These are phyloP conservation scores for Ornithorhynchus anatinus DNA, from an alignment of 2,113 vertebrate genomes.

Conservation along the genomic window DNA sequence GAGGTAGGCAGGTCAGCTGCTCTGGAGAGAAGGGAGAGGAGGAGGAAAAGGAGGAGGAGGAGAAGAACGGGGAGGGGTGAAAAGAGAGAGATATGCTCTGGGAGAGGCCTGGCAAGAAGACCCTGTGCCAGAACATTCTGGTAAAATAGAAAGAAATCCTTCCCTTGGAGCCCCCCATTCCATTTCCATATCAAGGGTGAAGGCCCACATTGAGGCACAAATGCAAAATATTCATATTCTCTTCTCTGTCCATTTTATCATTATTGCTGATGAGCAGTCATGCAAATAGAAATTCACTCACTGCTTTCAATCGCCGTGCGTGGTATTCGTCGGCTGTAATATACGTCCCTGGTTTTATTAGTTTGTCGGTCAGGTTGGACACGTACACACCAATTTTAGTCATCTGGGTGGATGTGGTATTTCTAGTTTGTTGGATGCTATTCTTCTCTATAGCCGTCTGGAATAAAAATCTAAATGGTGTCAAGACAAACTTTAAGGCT, in stretches of 20 bases:
- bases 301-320: constrained; percentile 75
- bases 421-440: constrained; percentile 77
- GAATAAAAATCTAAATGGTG: constrained; percentile 21
- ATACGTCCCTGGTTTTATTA: constrained; percentile 79
- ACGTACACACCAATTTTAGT: constrained; percentile 85
- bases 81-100: not conserved
- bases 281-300: constrained; percentile 66
- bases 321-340: constrained; percentile 80
- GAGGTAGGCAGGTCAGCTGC: too few species aligned
- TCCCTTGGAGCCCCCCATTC: too few species aligned
- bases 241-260: too few species aligned
- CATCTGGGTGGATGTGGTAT: constrained; percentile 87
- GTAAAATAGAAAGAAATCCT: too few species aligned
- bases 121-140: too few species aligned
- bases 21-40: not conserved
- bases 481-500: not conserved
- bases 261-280: too few species aligned
- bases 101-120: too few species aligned
- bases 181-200: too few species aligned
- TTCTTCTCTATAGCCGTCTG: constrained; percentile 79
- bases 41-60: not conserved
- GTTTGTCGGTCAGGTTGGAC: constrained; percentile 80
- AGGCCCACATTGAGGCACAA: too few species aligned
- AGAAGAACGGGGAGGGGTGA: not conserved
- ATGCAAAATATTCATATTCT: too few species aligned